phyloP scores from a whole-genome alignment of 2,797 vertebrate genomes.

The Epinephelus malabaricus region DNA sequence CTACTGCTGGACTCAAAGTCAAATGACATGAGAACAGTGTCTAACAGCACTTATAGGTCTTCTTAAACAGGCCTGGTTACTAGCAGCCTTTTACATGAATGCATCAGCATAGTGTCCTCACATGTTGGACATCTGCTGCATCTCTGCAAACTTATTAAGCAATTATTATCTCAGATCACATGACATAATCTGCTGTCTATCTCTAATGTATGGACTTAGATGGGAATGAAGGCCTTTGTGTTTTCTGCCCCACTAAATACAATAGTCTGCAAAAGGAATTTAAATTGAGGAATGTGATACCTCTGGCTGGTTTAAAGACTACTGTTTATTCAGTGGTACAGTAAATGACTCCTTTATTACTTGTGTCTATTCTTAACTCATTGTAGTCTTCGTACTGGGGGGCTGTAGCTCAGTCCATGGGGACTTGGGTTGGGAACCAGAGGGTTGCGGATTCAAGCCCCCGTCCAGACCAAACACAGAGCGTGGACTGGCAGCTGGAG shows the following conservation, averaged over 20 bases:
- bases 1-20: conserved; percentile 9
- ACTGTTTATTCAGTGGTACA: background rate
- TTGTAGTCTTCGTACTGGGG: too few relatives aligned
- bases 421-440: too few relatives aligned
- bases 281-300: conserved; percentile 5
- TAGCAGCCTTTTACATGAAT: background rate
- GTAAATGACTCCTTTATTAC: background rate
- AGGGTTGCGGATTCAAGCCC: too few relatives aligned
- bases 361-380: background rate
- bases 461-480: too few relatives aligned
- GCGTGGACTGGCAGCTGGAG: too few relatives aligned
- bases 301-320: background rate
- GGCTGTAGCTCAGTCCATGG: too few relatives aligned
- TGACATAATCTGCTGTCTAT: background rate
- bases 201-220: background rate
- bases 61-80: conserved; percentile 1
- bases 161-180: conserved; percentile 16
- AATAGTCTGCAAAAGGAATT: background rate
- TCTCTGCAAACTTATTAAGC: background rate
- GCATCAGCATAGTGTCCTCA: background rate
- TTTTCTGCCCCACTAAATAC: conserved; percentile 1
- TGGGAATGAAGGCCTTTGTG: background rate
- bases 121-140: background rate
- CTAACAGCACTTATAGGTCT: background rate
- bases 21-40: conserved; percentile 17